A percentile compares a stretch with the other conserved stretches of the same genome.
These are phyloP conservation scores for Spatulosminthurus flaviceps DNA, from an alignment of 2,888 invertebrate genomes.

Conservation along the genomic window DNA sequence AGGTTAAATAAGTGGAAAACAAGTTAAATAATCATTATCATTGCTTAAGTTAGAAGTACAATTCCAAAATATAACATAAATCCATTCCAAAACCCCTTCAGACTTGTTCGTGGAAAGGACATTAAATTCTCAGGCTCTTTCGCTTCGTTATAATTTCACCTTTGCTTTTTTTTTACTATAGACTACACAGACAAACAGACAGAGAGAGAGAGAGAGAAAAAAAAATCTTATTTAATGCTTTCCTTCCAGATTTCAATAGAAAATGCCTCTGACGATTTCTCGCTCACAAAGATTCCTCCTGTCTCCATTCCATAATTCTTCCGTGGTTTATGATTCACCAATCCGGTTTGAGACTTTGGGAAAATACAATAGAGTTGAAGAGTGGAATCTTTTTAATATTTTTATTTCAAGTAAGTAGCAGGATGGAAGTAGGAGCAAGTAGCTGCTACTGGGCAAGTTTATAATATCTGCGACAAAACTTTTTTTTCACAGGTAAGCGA, in stretches of 20 bases:
- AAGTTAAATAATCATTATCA: neutral
- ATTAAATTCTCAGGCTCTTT: too few relatives aligned
- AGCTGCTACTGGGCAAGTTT: slow-evolving; percentile 4
- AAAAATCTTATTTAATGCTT: too few relatives aligned
- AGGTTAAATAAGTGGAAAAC: neutral
- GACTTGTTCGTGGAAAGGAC: too few relatives aligned
- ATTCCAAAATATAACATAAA: neutral
- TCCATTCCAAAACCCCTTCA: too few relatives aligned
- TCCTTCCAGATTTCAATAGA: neutral
- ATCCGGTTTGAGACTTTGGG: neutral
- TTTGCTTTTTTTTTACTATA: too few relatives aligned
- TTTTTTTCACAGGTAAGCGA: neutral
- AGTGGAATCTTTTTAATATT: neutral
- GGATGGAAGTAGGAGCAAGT: neutral
- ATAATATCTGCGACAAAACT: slow-evolving; percentile 2
- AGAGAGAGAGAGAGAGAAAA: too few relatives aligned
- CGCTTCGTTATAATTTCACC: too few relatives aligned
- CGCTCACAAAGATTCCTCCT: neutral
- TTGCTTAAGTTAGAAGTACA: neutral
- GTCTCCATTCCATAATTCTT: neutral
- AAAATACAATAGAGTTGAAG: neutral
- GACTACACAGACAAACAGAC: too few relatives aligned
- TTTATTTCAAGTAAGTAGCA: neutral
- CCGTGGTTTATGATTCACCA: neutral
- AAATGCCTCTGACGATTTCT: neutral